Conservation (phyloP, 2,888 invertebrate genomes). For the Altica lythri region DNA sequence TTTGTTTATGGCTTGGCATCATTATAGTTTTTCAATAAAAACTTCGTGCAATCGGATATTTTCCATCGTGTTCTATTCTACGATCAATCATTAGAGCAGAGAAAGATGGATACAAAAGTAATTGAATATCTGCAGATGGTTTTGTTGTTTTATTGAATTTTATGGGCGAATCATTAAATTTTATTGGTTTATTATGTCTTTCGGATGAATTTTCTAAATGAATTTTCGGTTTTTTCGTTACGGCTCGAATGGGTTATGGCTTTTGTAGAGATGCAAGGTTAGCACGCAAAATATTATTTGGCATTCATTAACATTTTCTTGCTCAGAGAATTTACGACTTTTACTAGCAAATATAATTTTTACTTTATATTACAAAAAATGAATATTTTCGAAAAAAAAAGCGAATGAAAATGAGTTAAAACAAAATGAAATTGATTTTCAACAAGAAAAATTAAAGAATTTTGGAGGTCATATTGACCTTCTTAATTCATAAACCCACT, state of each 20-base stretch:
- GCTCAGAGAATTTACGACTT: no score
- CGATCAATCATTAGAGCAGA: constrained; percentile 6
- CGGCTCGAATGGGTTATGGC: neutral
- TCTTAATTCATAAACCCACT: no score
- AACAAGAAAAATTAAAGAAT: no score
- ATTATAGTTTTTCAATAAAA: constrained; percentile 37
- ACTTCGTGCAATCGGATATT: constrained; percentile 16
- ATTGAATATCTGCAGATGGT: constrained; percentile 43
- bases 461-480: no score
- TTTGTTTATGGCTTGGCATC: constrained; percentile 28
- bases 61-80: constrained; percentile 7
- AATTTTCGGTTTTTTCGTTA: constrained; percentile 33
- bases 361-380: no score
- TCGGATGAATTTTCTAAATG: constrained; percentile 44
- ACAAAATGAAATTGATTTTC: no score
- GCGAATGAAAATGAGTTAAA: no score
- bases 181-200: constrained; percentile 47
- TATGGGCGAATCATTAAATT: constrained; percentile 47
- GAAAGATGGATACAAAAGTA: constrained; percentile 28
- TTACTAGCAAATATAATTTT: no score
- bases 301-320: no score
- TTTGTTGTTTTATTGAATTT: constrained; percentile 47
- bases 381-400: no score
- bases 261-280: no score
- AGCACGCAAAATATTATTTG: no score